Evolutionary conservation across 2,113 vertebrate species (phyloP).

Genomic region (Panurus biarmicus): DNA sequence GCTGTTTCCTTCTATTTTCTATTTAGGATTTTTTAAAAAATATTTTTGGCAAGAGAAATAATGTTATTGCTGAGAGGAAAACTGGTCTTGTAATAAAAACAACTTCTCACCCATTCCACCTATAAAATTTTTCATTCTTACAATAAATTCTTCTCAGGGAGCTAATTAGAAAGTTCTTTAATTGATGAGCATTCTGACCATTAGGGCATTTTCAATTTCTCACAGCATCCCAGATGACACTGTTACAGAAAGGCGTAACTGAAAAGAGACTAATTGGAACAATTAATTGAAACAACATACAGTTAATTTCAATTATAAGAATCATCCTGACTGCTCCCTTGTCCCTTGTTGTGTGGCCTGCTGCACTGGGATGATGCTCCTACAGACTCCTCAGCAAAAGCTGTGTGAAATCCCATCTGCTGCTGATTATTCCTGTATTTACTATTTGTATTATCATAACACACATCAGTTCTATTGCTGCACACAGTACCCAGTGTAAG

Average conservation of each 20-base stretch:
- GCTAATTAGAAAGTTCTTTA: conserved; percentile 68
- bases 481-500: neutral
- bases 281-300: conserved; percentile 74
- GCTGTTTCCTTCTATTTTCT: neutral
- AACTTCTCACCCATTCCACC: neutral
- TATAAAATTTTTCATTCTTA: neutral
- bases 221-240: conserved; percentile 63
- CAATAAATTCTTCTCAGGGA: conserved; percentile 22
- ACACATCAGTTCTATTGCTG: neutral
- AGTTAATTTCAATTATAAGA: conserved; percentile 64
- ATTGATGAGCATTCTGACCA: conserved; percentile 63
- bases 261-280: conserved; percentile 67
- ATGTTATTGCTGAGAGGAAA: neutral
- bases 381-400: neutral
- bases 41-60: neutral
- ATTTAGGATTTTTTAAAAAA: neutral
- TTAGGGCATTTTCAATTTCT: conserved; percentile 63
- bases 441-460: neutral
- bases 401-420: neutral
- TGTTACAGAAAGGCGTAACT: conserved; percentile 40
- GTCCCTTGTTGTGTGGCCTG: neutral
- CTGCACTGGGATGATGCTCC: neutral
- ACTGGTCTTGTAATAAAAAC: neutral
- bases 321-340: neutral
- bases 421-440: neutral